Base-by-base conservation (phyloP, 2,797 vertebrate genomes). In the Cyprinella venusta region DNA sequence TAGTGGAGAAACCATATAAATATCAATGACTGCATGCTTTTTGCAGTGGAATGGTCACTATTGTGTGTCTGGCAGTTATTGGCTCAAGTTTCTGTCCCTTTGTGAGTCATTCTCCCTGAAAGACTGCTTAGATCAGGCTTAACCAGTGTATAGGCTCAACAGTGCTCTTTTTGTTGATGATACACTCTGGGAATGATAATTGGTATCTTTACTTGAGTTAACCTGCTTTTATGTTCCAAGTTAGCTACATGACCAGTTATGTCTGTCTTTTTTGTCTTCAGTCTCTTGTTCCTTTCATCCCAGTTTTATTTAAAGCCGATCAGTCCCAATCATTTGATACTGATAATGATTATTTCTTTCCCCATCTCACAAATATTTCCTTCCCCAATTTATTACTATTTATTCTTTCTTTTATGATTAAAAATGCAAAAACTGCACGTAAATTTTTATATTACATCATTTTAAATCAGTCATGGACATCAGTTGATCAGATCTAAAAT, bases 81-180 rank as follows among this genome's bases (percentile, higher is more conserved):
- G 88, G 89, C 86, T 92, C 85, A 87, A 76, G 88, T 91, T 92
- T 89, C 86, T 1, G 82, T 7, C 70, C 65, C 75, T 83, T 81
- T 80, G 80, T 87, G 89, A 93, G 90, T 92, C 91, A 91, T 82
- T 87, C 85, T 87, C 48, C 54, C 88, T 85, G 86, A 89, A 91
- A 92, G 89, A 88, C 92, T 89, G 61, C 88, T 88, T 87, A 91
- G 87, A 90, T 87, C 85, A 89, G 76, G 78, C 54, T 68, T 67
- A 76, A 63, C 68, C 68, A 63, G 24, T 63, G 54, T 63, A 63
- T 48, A 69, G 76, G 45, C 42, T 77, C 72, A 70, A 75, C 72
- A 24, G 71, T 45, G 65, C 50, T 63, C 74, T 36, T 36, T 79
- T 61, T 64, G 68, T 82, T 67, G 69, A 48, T 24, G n/a, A 63